A percentile compares a stretch with the other conserved stretches of the same genome.
These are phyloP conservation scores for Pemphredon lugubris DNA, from an alignment of 2,888 invertebrate species.

Conservation along the genomic window DNA sequence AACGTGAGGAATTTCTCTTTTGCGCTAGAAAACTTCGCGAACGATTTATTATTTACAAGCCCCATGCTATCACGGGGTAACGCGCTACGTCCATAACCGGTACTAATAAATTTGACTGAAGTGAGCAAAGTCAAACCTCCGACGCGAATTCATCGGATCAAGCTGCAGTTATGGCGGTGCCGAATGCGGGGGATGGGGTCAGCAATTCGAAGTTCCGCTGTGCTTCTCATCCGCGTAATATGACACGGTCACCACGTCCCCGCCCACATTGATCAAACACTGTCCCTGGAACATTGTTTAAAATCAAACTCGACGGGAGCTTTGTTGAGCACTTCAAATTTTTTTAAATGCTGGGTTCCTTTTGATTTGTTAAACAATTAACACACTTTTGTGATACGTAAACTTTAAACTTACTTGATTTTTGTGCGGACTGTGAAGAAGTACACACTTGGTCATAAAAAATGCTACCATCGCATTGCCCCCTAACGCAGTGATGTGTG, in stretches of 20 bases:
- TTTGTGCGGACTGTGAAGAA: constrained; percentile 96
- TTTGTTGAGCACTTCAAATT: too few species aligned
- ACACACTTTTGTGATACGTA: neutral
- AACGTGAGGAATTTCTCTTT: constrained; percentile 1
- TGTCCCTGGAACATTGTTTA: too few species aligned
- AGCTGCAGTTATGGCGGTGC: constrained; percentile 73
- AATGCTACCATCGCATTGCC: constrained; percentile 98
- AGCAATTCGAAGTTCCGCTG: constrained; percentile 72
- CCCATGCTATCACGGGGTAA: constrained; percentile 42
- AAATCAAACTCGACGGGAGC: too few species aligned
- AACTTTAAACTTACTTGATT: constrained; percentile 89
- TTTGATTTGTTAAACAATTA: too few species aligned
- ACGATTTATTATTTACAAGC: constrained; percentile 43
- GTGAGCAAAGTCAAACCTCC: constrained; percentile 39
- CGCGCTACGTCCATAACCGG: neutral
- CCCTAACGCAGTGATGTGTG: constrained; percentile 95
- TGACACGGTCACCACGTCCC: constrained; percentile 93
- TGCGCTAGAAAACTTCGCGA: constrained; percentile 4
- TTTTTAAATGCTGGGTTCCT: too few species aligned
- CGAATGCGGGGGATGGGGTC: constrained; percentile 78
- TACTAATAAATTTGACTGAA: constrained; percentile 16
- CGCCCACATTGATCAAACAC: constrained; percentile 96
- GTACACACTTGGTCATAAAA: constrained; percentile 94
- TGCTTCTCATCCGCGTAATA: constrained; percentile 84
- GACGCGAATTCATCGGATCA: constrained; percentile 32